Evolutionary conservation across 2,888 invertebrate species (phyloP).

Genomic region (Odontomyia ornata): DNA sequence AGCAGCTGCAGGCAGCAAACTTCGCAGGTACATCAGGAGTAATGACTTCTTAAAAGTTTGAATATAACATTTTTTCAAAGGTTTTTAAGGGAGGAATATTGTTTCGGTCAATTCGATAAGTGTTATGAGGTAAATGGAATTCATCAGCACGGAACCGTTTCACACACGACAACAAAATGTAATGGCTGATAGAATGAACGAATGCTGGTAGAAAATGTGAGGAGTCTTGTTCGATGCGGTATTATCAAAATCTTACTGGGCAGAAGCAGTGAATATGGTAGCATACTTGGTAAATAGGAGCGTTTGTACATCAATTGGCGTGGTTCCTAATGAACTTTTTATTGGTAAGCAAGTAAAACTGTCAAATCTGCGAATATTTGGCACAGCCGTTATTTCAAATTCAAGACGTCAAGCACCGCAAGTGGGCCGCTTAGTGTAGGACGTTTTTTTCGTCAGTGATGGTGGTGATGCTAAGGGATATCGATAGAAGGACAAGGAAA

Average conservation of each 20-base stretch:
- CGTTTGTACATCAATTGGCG: neutral
- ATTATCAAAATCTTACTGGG: neutral
- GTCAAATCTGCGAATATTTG: neutral
- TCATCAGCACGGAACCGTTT: neutral
- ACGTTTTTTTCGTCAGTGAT: too few relatives aligned
- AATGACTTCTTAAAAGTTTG: too few relatives aligned
- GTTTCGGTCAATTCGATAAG: too few relatives aligned
- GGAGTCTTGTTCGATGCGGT: neutral
- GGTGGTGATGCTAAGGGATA: too few relatives aligned
- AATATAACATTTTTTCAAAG: too few relatives aligned
- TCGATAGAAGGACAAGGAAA: too few relatives aligned
- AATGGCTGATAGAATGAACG: neutral
- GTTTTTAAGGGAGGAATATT: too few relatives aligned
- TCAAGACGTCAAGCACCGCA: too few relatives aligned
- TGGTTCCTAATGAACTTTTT: neutral
- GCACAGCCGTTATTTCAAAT: neutral
- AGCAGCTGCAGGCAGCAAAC: too few relatives aligned
- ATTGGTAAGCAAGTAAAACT: neutral
- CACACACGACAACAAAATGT: neutral
- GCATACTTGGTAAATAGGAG: neutral
- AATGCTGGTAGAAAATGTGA: neutral
- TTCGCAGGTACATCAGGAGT: too few relatives aligned
- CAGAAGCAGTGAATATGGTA: neutral
- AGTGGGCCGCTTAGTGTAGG: too few relatives aligned
- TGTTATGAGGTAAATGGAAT: neutral